Percentiles rank a stretch among this genome's conserved stretches.
Evolutionary conservation across 2,888 invertebrate genomes (phyloP).

Genomic region (Caenorhabditis uteleia): DNA sequence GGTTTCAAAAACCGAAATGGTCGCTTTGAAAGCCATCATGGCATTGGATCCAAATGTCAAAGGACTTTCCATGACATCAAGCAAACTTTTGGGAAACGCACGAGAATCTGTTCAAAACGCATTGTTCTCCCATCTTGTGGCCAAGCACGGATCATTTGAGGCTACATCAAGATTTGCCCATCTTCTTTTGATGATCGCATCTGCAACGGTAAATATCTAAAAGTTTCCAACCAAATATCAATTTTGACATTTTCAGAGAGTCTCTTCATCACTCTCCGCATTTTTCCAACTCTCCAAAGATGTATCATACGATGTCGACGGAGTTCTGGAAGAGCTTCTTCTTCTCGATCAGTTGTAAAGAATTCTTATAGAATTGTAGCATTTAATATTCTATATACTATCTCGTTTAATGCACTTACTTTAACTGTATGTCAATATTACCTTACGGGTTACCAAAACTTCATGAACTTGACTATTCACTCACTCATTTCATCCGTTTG

Average conservation of each 20-base stretch:
- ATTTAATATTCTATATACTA: background rate
- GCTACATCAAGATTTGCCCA: constrained; percentile 61
- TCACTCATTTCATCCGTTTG: background rate
- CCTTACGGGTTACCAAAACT: background rate
- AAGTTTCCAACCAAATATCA: constrained; percentile 2
- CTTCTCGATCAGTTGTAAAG: constrained; percentile 22
- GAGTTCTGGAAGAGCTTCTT: constrained; percentile 45
- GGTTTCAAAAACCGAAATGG: constrained; percentile 57
- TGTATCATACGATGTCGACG: constrained; percentile 35
- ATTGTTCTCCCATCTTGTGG: constrained; percentile 55
- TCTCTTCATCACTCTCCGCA: constrained; percentile 45
- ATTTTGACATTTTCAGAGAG: constrained; percentile 48
- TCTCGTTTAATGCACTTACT: background rate
- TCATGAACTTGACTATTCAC: background rate
- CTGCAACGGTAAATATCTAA: constrained; percentile 56
- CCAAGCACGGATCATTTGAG: constrained; percentile 28
- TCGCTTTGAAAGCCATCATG: constrained; percentile 65
- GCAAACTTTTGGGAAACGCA: constrained; percentile 27
- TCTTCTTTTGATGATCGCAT: constrained; percentile 58
- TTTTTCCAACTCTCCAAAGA: constrained; percentile 48
- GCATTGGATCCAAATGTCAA: constrained; percentile 61
- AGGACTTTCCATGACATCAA: constrained; percentile 37
- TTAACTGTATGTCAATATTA: background rate
- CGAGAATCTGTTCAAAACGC: constrained; percentile 65
- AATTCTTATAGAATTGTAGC: background rate